Evolutionary conservation across 2,888 invertebrate genomes (phyloP).

Genomic region (Pterostichus niger): DNA sequence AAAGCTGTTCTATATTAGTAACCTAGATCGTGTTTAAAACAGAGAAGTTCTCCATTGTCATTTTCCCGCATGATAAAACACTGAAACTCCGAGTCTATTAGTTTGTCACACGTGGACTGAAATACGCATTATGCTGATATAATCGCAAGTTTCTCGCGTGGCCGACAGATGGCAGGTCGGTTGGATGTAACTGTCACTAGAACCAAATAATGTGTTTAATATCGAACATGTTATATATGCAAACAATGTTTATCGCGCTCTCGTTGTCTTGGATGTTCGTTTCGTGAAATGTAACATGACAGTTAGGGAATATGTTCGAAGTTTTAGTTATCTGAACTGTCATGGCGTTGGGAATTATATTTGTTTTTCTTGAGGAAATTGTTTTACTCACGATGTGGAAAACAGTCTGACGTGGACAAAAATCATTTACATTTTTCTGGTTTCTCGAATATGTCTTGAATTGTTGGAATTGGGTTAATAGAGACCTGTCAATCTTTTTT

Average conservation of each 20-base stretch:
- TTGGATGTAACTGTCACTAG: constrained; percentile 41
- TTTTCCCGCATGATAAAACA: too few relatives aligned
- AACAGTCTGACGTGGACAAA: background rate
- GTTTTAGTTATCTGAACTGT: constrained; percentile 28
- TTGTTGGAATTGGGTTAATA: background rate
- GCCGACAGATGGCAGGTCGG: background rate
- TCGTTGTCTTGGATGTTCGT: background rate
- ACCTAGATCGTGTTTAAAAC: too few relatives aligned
- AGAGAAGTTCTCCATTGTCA: too few relatives aligned
- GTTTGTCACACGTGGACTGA: too few relatives aligned
- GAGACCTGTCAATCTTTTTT: too few relatives aligned
- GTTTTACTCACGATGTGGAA: constrained; percentile 2
- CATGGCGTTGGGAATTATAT: background rate
- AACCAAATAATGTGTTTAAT: constrained; percentile 32
- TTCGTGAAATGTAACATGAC: constrained; percentile 27
- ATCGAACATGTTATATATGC: constrained; percentile 36
- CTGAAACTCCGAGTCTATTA: too few relatives aligned
- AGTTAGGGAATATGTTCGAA: constrained; percentile 33
- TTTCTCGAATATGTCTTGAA: too few relatives aligned
- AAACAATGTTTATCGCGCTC: constrained; percentile 41
- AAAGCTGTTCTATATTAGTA: too few relatives aligned
- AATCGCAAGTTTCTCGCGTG: too few relatives aligned
- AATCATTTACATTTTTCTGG: constrained; percentile 18
- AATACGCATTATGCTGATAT: too few relatives aligned
- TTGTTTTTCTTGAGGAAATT: constrained; percentile 25